Evolutionary conservation across 2,797 vertebrate species (phyloP).

Genomic region (Enteromius anoplus): DNA sequence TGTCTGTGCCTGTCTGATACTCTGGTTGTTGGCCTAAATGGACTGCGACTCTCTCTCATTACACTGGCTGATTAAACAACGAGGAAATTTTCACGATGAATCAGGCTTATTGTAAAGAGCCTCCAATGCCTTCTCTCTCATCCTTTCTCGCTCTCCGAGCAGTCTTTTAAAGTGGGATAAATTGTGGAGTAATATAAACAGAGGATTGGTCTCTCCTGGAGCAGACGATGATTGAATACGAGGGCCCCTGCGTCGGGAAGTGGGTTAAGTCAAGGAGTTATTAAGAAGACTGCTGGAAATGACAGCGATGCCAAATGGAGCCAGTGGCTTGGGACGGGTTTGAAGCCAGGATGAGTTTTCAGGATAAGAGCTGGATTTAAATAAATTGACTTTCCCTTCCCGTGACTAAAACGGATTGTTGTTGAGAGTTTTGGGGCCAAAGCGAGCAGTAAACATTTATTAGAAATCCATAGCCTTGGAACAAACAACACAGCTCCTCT

Average conservation of each 20-base stretch:
- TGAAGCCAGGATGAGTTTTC: slow-evolving; percentile 39
- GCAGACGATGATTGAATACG: slow-evolving; percentile 56
- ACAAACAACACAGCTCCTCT: slow-evolving; percentile 39
- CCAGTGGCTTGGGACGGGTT: slow-evolving; percentile 48
- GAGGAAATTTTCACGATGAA: slow-evolving; percentile 54
- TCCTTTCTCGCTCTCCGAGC: slow-evolving; percentile 32
- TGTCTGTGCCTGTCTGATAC: slow-evolving; percentile 24
- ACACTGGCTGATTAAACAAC: slow-evolving; percentile 61
- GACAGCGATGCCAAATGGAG: slow-evolving; percentile 52
- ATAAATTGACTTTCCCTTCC: slow-evolving; percentile 55
- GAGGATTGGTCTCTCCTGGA: slow-evolving; percentile 49
- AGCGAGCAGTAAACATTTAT: slow-evolving; percentile 57
- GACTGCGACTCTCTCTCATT: slow-evolving; percentile 54
- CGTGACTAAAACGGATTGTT: slow-evolving; percentile 55
- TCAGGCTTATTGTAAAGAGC: slow-evolving; percentile 53
- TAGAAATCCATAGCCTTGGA: slow-evolving; percentile 54
- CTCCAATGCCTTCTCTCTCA: slow-evolving; percentile 40
- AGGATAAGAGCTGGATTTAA: slow-evolving; percentile 54
- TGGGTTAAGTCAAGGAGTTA: slow-evolving; percentile 56
- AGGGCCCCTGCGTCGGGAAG: slow-evolving; percentile 35
- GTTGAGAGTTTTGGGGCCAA: slow-evolving; percentile 35
- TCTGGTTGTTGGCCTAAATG: slow-evolving; percentile 39
- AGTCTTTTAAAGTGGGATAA: slow-evolving; percentile 56
- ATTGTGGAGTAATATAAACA: slow-evolving; percentile 59
- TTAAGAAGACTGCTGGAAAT: slow-evolving; percentile 53